Evolutionary conservation across 2,888 invertebrate genomes (phyloP).

Genomic region (Rotaria sp.): DNA sequence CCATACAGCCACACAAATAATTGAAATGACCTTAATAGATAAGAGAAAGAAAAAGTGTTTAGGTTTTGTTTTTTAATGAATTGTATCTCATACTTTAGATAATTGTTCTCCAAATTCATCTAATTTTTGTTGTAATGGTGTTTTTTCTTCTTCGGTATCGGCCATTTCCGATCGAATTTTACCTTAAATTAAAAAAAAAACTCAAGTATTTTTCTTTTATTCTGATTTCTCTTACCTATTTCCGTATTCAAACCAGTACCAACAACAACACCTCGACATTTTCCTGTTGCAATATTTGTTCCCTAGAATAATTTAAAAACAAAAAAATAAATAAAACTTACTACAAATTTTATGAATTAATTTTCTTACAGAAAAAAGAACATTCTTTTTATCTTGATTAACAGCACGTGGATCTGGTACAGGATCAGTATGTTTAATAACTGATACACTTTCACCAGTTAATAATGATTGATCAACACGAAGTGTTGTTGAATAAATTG

Average conservation of each 20-base stretch:
- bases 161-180: constrained; percentile 99
- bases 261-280: constrained; percentile 93
- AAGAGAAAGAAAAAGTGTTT: background rate
- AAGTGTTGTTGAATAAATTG: constrained; percentile 93
- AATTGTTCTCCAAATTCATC: constrained; percentile 99
- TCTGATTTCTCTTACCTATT: constrained; percentile 59
- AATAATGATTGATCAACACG: constrained; percentile 99
- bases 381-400: constrained; percentile 99
- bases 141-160: constrained; percentile 98
- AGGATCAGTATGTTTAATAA: constrained; percentile 96
- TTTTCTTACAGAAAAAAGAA: constrained; percentile 71
- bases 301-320: constrained; percentile 58
- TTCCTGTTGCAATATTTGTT: constrained; percentile 97
- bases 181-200: constrained; percentile 59
- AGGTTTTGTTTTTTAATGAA: background rate
- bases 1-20: constrained; percentile 99
- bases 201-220: background rate
- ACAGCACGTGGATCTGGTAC: constrained; percentile 97
- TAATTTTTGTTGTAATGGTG: constrained; percentile 96
- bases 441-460: constrained; percentile 94
- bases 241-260: constrained; percentile 95
- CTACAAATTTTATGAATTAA: too few species aligned
- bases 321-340: too few species aligned
- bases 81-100: constrained; percentile 65
- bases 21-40: constrained; percentile 69